Conservation (phyloP, 1,140 invertebrate species). For the Atopsyche davidsoni region DNA sequence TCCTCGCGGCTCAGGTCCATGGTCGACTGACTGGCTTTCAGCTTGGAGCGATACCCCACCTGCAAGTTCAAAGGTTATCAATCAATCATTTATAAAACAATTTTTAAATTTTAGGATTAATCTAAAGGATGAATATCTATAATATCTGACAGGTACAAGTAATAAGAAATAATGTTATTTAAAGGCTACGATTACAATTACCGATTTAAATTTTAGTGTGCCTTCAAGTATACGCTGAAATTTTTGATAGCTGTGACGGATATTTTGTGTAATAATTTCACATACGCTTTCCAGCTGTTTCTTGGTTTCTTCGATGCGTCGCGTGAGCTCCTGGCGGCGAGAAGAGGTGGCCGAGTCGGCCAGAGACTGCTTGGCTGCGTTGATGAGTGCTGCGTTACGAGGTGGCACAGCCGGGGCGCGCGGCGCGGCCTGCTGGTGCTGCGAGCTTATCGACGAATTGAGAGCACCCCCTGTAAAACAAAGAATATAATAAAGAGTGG, state of each 20-base stretch:
- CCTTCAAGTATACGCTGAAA: no score
- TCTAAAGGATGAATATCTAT: no score
- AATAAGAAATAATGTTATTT: no score
- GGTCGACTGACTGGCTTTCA: constrained; percentile 71
- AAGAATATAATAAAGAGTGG: neutral
- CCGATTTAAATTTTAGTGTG: no score
- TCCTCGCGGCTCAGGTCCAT: constrained; percentile 46
- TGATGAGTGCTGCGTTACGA: constrained; percentile 48
- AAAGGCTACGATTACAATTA: no score
- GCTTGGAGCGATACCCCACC: constrained; percentile 66
- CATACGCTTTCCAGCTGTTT: constrained; percentile 83
- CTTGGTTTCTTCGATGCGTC: constrained; percentile 80
- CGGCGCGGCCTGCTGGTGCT: constrained; percentile 23
- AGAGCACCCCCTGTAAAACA: no score
- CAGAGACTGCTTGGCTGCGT: constrained; percentile 51
- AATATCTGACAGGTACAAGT: no score
- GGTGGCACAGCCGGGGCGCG: constrained; percentile 36
- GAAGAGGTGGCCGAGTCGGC: constrained; percentile 60
- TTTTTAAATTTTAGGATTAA: neutral
- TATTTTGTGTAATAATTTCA: no score
- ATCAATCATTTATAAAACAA: neutral
- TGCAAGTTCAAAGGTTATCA: constrained; percentile 35
- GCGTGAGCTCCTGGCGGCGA: constrained; percentile 75
- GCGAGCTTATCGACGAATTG: constrained; percentile 28
- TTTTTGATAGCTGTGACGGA: no score